Percentiles rank a stretch among this genome's conserved stretches.
Conservation (phyloP, 1,140 invertebrate genomes). For the Andricus grossulariae region DNA sequence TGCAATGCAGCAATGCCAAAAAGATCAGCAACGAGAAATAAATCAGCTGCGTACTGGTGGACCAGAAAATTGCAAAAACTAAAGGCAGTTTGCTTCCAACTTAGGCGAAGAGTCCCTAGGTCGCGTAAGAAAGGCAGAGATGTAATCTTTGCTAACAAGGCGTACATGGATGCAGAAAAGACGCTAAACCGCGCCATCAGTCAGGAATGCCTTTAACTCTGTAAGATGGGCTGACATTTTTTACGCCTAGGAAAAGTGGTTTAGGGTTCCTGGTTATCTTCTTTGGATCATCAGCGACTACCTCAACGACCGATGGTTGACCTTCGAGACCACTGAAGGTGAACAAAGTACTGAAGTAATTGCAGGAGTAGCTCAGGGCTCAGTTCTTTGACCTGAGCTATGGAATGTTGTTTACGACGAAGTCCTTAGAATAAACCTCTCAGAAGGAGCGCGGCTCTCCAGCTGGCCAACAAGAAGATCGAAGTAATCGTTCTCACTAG, state of each 20-base stretch:
- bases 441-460: background rate
- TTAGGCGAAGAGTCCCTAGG: too few species aligned
- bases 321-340: background rate
- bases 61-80: too few species aligned
- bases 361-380: background rate
- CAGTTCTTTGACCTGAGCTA: background rate
- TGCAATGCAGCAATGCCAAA: too few species aligned
- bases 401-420: slow-evolving; percentile 31
- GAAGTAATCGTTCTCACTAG: background rate
- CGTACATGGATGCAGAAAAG: too few species aligned
- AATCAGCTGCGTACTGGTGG: too few species aligned
- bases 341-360: background rate
- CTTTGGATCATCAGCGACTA: background rate
- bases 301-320: background rate
- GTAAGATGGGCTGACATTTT: background rate
- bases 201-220: too few species aligned
- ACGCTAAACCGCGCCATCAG: too few species aligned
- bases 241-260: background rate
- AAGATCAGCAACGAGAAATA: too few species aligned
- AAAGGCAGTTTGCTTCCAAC: too few species aligned
- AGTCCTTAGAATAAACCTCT: background rate
- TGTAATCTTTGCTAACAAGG: too few species aligned
- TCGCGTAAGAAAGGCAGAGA: too few species aligned
- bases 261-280: background rate
- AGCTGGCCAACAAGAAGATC: background rate